Base-by-base conservation (phyloP, 23 tunicate species). In the Styela clava region DNA sequence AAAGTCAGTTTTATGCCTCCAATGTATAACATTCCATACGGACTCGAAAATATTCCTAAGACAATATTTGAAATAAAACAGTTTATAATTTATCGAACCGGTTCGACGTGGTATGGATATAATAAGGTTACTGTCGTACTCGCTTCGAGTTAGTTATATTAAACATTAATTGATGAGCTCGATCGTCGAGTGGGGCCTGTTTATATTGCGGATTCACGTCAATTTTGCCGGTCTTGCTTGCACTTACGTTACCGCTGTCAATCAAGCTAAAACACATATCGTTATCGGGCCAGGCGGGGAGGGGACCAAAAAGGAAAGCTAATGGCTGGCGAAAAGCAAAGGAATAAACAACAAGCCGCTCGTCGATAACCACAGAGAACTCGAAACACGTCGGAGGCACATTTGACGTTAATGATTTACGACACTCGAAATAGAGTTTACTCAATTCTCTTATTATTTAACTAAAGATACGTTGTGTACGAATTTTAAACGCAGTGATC, bases 201-300 rank as follows among this genome's bases (percentile, higher is more conserved):
- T 44, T 44, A 44, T 44, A 44, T 44, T 44, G 56, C 56, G 56
- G 56, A 44, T 5, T 44, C 56, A 44, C 12, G 12, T 12, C 7
- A 44, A 44, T 44, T 44, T 12, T 7, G 56, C 12, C 12, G 12
- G 56, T 12, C 56, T 44, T 12, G 7, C 56, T 12, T 44, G 56
- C 56, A 7, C 12, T 44, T 44, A 44, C 56, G 56, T 44, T 44
- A 5, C 56, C 7, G 56, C 77, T 71, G 77, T 71, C 77, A 71
- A 71, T 71, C 77, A 71, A 29, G 16, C 77, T 71, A 26, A 71
- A 71, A 71, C 35, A 71, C 77, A 71, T 71, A 71, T 35, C 77
- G 77, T 71, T 71, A 71, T 71, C 35, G 32, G 35, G 29, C 9
- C 77, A 5, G 18, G 77, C 77, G 34, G 35, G 77, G 77, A 28